Evolutionary conservation across 2,888 invertebrate species (phyloP).

Genomic region (Ganaspis brasiliensis): DNA sequence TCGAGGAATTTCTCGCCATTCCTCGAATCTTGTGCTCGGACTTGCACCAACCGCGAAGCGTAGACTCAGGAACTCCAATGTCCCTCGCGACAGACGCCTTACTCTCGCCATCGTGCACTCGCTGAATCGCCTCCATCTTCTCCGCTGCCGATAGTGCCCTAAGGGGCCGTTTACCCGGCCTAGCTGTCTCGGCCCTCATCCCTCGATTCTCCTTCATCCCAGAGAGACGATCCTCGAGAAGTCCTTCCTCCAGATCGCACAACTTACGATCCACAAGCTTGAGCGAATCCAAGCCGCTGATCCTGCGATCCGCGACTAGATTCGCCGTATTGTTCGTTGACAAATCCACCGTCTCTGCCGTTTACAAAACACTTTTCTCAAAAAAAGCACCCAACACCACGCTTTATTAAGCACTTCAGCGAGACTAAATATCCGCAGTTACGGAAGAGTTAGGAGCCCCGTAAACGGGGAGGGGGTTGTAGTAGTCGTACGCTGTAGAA

Average conservation of each 20-base stretch:
- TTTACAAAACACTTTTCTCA: too few species aligned
- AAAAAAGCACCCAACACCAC: too few species aligned
- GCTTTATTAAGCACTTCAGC: too few species aligned
- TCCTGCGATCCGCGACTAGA: conserved; percentile 61
- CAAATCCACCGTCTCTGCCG: conserved; percentile 36
- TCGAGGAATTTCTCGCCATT: conserved; percentile 86
- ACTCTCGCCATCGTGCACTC: conserved; percentile 92
- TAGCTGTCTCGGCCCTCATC: conserved; percentile 83
- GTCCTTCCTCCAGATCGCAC: conserved; percentile 28
- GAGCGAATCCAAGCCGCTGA: conserved; percentile 58
- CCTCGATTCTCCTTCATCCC: conserved; percentile 62
- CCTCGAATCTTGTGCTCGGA: conserved; percentile 89
- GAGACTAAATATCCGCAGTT: conserved; percentile 65
- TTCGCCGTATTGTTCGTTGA: conserved; percentile 54
- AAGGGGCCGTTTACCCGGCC: conserved; percentile 89
- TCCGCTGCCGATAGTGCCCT: conserved; percentile 89
- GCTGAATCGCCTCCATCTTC: conserved; percentile 90
- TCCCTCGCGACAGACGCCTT: conserved; percentile 93
- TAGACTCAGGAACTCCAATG: conserved; percentile 93
- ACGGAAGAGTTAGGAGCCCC: conserved; percentile 52
- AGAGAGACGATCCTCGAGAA: conserved; percentile 63
- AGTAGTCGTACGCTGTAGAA: conserved; percentile 69
- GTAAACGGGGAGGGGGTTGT: conserved; percentile 52
- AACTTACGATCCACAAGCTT: conserved; percentile 35
- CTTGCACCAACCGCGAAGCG: conserved; percentile 93